Evolutionary conservation across 2,888 invertebrate genomes (phyloP).

Genomic region (Platynereis dumerilii): DNA sequence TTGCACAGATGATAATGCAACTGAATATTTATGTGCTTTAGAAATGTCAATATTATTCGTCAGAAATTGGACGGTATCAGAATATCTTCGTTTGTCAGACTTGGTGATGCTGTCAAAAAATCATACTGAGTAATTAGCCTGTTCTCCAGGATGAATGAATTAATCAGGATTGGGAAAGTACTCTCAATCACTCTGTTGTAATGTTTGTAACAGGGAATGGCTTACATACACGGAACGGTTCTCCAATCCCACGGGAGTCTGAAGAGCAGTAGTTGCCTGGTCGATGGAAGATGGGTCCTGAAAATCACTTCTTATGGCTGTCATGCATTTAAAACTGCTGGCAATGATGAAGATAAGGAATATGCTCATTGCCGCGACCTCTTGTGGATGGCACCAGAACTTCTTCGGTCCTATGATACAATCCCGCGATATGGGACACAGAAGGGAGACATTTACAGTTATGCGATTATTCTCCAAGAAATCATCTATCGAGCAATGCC

Average conservation of each 20-base stretch:
- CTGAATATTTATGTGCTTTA: too few species aligned
- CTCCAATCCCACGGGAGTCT: constrained; percentile 76
- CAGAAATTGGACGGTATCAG: too few species aligned
- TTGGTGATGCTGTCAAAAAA: too few species aligned
- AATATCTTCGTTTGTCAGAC: too few species aligned
- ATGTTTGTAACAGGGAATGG: constrained; percentile 23
- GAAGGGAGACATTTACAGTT: constrained; percentile 53
- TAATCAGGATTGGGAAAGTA: too few species aligned
- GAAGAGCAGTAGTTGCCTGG: constrained; percentile 82
- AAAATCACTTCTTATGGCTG: constrained; percentile 83
- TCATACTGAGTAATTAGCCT: too few species aligned
- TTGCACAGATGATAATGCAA: too few species aligned
- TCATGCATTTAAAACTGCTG: constrained; percentile 61
- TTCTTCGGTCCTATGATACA: constrained; percentile 30
- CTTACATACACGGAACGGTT: constrained; percentile 17
- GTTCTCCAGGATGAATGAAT: too few species aligned
- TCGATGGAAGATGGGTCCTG: constrained; percentile 85
- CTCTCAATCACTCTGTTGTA: too few species aligned
- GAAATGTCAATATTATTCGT: too few species aligned
- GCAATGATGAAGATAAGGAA: background rate
- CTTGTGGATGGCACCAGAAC: constrained; percentile 55
- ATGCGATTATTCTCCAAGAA: constrained; percentile 50
- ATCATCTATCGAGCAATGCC: constrained; percentile 38
- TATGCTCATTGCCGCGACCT: constrained; percentile 9
- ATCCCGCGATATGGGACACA: constrained; percentile 40